These are phyloP conservation scores for Catagonus wagneri DNA, from an alignment of 2,113 vertebrate species.

Conservation along the genomic window DNA sequence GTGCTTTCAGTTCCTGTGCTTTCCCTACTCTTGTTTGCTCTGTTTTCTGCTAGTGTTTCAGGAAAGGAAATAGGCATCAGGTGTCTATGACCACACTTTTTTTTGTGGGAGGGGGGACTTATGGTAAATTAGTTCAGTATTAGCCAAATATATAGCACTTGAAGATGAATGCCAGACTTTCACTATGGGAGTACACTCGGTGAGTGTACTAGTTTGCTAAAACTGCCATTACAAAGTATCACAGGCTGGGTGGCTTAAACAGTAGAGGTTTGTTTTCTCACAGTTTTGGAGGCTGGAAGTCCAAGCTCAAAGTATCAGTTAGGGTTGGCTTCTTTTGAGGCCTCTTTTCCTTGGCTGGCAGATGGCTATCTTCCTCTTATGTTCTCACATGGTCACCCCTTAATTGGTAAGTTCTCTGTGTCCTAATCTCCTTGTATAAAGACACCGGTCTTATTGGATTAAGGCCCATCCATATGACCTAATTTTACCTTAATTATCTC, in stretches of 20 bases:
- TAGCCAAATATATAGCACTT: neutral
- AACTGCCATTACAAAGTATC: neutral
- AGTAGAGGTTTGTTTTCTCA: neutral
- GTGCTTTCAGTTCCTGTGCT: neutral
- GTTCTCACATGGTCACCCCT: neutral
- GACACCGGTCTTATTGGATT: neutral
- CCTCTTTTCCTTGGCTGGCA: neutral
- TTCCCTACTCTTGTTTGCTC: neutral
- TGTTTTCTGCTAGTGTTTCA: neutral
- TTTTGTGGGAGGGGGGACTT: neutral
- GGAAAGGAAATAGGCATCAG: constrained; percentile 6
- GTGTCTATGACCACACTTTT: neutral
- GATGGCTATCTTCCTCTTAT: neutral
- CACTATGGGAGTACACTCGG: neutral
- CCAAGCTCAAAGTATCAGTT: neutral
- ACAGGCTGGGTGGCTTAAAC: neutral
- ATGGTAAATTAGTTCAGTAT: neutral
- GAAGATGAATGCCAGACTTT: neutral
- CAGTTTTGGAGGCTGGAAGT: neutral
- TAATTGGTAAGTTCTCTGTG: neutral
- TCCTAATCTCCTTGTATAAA: neutral
- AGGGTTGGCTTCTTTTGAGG: neutral
- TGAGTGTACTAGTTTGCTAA: neutral
- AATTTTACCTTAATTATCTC: neutral
- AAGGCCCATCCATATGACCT: neutral